phyloP scores from a whole-genome alignment of 2,797 vertebrate genomes.

The Erithacus rubecula region DNA sequence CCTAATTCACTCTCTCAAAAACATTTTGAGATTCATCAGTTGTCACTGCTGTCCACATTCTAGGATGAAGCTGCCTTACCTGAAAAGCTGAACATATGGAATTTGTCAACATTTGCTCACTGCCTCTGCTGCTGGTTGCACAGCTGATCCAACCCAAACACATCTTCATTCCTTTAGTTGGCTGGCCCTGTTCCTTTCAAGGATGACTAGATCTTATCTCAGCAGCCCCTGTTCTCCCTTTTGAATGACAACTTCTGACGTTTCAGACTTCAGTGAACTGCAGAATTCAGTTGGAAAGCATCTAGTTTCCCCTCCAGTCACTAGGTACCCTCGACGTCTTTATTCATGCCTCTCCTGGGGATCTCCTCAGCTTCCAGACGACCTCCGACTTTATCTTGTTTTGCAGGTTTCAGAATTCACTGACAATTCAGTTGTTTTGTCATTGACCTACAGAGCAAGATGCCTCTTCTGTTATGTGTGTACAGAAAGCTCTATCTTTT shows the following conservation, averaged over 20 bases:
- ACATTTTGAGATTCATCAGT: background rate
- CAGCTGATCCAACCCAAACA: background rate
- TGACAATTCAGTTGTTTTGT: background rate
- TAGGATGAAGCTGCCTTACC: background rate
- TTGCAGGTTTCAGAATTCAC: background rate
- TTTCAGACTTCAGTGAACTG: slow-evolving; percentile 18
- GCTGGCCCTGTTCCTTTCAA: background rate
- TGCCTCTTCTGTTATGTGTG: accelerated
- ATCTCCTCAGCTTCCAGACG: background rate
- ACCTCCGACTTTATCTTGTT: background rate
- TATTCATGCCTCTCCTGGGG: background rate
- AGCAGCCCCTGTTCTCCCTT: background rate
- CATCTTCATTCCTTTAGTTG: background rate
- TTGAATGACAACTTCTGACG: background rate
- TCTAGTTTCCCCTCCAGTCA: background rate
- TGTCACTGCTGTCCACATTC: background rate
- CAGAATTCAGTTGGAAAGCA: background rate
- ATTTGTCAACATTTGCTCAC: slow-evolving; percentile 16
- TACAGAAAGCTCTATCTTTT: background rate
- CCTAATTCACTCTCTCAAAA: background rate
- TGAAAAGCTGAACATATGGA: slow-evolving; percentile 13
- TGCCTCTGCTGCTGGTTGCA: background rate
- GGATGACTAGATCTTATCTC: background rate
- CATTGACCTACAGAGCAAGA: background rate
- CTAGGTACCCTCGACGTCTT: background rate